Conservation (phyloP, 2,113 vertebrate genomes). For the Ramphastos sulfuratus region DNA sequence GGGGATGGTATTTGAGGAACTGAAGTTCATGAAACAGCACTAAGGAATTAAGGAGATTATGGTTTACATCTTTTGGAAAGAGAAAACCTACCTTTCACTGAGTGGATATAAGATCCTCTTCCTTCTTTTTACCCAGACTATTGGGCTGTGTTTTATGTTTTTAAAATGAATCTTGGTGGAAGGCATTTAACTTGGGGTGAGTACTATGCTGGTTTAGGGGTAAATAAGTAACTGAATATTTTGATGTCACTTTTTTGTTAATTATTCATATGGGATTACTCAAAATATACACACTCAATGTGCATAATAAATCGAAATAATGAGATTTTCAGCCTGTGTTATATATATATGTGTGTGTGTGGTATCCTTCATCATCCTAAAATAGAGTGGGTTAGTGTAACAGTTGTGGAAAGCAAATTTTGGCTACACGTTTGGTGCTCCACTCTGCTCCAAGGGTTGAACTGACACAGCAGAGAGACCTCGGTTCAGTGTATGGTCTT, state of each 20-base stretch:
- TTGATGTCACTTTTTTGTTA: neutral
- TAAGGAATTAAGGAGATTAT: neutral
- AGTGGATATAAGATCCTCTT: neutral
- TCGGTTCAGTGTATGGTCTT: neutral
- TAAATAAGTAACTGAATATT: slow-evolving; percentile 30
- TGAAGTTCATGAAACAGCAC: neutral
- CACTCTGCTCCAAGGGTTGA: neutral
- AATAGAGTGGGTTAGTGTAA: neutral
- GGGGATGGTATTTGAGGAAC: neutral
- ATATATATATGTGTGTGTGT: neutral
- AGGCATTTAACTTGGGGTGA: neutral
- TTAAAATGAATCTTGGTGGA: neutral
- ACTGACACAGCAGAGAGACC: neutral
- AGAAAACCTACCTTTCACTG: neutral
- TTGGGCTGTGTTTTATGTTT: neutral
- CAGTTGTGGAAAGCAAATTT: neutral
- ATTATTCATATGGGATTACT: neutral
- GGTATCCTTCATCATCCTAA: neutral
- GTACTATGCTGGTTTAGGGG: neutral
- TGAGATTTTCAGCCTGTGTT: neutral
- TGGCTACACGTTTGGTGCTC: neutral
- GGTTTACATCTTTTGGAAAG: neutral
- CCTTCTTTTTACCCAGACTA: neutral
- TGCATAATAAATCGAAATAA: neutral
- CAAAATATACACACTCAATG: neutral